phyloP scores from a whole-genome alignment of 2,888 invertebrate species.

The Agrotis clavis region DNA sequence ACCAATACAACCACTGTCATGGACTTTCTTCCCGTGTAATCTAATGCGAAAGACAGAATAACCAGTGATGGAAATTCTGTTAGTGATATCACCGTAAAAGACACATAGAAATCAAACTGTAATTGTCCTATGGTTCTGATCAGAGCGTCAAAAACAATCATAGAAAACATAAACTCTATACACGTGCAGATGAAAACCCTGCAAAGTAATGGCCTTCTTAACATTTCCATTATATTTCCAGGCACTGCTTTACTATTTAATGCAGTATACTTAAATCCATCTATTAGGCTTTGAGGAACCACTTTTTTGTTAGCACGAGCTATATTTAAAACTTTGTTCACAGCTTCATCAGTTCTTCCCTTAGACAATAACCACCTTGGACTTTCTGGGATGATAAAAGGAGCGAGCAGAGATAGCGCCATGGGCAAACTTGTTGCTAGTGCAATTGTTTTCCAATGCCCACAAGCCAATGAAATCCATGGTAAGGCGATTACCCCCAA shows the following conservation, averaged over 20 bases:
- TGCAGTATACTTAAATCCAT: slow-evolving; percentile 72
- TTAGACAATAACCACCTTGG: slow-evolving; percentile 82
- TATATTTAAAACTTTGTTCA: slow-evolving; percentile 74
- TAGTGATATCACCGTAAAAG: slow-evolving; percentile 80
- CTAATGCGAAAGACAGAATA: slow-evolving; percentile 78
- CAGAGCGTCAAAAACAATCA: slow-evolving; percentile 79
- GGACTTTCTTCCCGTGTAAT: slow-evolving; percentile 79
- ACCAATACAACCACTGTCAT: slow-evolving; percentile 68
- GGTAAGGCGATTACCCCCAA: slow-evolving; percentile 73
- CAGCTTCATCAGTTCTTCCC: slow-evolving; percentile 77
- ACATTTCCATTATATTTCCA: slow-evolving; percentile 70
- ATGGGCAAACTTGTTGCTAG: slow-evolving; percentile 80
- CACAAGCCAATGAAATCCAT: slow-evolving; percentile 81
- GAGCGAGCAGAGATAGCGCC: slow-evolving; percentile 74
- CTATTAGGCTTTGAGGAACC: slow-evolving; percentile 72
- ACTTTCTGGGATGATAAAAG: slow-evolving; percentile 81
- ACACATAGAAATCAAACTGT: slow-evolving; percentile 81
- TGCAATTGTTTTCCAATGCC: slow-evolving; percentile 79
- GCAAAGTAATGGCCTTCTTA: slow-evolving; percentile 74
- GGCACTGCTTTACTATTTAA: slow-evolving; percentile 54
- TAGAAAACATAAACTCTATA: slow-evolving; percentile 75
- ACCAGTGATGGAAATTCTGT: slow-evolving; percentile 82
- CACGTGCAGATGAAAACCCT: slow-evolving; percentile 76
- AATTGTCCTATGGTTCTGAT: slow-evolving; percentile 78
- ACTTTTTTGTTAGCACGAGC: slow-evolving; percentile 76